These are phyloP conservation scores for Lordiphosa clarofinis DNA, from an alignment of 1,140 invertebrate species.

Conservation along the genomic window DNA sequence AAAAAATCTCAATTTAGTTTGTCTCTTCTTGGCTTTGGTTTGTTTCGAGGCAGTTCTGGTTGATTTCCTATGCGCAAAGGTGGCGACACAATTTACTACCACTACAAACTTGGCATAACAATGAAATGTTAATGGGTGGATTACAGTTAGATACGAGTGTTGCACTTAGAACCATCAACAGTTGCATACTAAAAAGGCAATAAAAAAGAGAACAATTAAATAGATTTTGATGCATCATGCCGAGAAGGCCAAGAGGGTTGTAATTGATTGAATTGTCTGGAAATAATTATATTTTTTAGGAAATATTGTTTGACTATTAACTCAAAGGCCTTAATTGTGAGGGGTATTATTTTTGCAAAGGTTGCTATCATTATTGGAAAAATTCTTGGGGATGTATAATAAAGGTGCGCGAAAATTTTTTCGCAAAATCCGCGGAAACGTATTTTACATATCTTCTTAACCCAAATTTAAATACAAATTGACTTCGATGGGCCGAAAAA, in stretches of 20 bases:
- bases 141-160: slow-evolving; percentile 43
- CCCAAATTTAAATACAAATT: no score
- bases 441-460: no score
- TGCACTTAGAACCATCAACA: slow-evolving; percentile 4
- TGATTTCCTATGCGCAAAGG: slow-evolving; percentile 6
- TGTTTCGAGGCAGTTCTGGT: slow-evolving; percentile 14
- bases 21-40: not conserved
- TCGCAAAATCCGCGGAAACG: no score
- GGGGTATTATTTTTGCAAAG: no score
- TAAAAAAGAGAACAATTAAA: not conserved
- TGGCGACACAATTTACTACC: slow-evolving; percentile 7
- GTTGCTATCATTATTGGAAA: no score
- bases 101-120: slow-evolving; percentile 39
- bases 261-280: not conserved
- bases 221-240: not conserved
- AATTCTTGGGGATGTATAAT: no score
- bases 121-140: slow-evolving; percentile 42
- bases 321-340: no score
- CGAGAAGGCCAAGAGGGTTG: not conserved
- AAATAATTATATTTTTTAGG: no score
- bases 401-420: no score
- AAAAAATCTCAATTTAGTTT: slow-evolving; percentile 11
- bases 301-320: no score
- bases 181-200: slow-evolving; percentile 1
- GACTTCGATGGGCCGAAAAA: no score